Evolutionary conservation across 2,888 invertebrate species (phyloP).

Genomic region (Schrankia costaestrigalis): DNA sequence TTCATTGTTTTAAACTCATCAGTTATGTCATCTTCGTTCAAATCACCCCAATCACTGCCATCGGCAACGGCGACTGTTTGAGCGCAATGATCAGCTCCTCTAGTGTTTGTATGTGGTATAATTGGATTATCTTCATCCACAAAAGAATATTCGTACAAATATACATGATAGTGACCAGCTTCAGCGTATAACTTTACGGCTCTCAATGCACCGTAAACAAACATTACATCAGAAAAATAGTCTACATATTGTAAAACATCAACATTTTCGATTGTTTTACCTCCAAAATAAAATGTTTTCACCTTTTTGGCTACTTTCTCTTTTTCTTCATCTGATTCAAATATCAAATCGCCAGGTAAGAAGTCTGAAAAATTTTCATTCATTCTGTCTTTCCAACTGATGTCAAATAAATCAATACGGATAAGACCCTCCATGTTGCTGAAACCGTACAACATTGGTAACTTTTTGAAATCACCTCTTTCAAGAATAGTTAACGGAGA

Average conservation of each 20-base stretch:
- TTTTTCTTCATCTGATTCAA: slow-evolving; percentile 21
- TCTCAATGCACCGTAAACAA: slow-evolving; percentile 26
- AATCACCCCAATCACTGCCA: slow-evolving; percentile 2
- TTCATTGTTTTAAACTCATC: slow-evolving; percentile 24
- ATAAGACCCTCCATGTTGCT: slow-evolving; percentile 39
- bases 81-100: slow-evolving; percentile 33
- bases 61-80: slow-evolving; percentile 26
- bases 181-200: slow-evolving; percentile 31
- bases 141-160: slow-evolving; percentile 36
- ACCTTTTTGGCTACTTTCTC: slow-evolving; percentile 22
- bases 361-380: slow-evolving; percentile 37
- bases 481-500: slow-evolving; percentile 34
- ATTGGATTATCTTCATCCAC: slow-evolving; percentile 19
- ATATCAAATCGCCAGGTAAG: slow-evolving; percentile 33
- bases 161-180: slow-evolving; percentile 38
- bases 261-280: slow-evolving; percentile 20
- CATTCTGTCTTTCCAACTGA: slow-evolving; percentile 26
- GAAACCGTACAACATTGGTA: slow-evolving; percentile 37
- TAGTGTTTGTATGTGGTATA: slow-evolving; percentile 21
- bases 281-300: slow-evolving; percentile 39
- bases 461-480: slow-evolving; percentile 23
- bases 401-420: slow-evolving; percentile 21
- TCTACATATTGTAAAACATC: slow-evolving; percentile 29
- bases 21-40: slow-evolving; percentile 7
- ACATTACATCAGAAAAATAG: slow-evolving; percentile 49